Evolutionary conservation across 1,140 invertebrate genomes (phyloP).

Genomic region (Spodoptera frugiperda): DNA sequence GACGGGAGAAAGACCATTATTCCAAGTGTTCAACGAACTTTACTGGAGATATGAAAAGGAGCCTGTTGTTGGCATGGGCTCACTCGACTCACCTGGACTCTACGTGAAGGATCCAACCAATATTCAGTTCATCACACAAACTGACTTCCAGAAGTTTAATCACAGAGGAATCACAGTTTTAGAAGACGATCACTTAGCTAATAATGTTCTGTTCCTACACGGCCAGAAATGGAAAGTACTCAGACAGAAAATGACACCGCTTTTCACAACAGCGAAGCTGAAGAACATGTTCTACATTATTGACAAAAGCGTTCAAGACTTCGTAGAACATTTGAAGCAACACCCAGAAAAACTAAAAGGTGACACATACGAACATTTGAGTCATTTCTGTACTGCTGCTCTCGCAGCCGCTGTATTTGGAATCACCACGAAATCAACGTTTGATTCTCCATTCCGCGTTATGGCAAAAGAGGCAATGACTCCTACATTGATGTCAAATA

Average conservation of each 20-base stretch:
- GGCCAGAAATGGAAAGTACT: constrained; percentile 77
- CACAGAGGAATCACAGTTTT: constrained; percentile 80
- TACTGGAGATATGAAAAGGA: constrained; percentile 57
- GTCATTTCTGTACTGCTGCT: constrained; percentile 52
- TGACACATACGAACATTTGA: constrained; percentile 50
- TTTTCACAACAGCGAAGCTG: constrained; percentile 81
- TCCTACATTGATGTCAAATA: constrained; percentile 44
- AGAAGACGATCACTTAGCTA: constrained; percentile 83
- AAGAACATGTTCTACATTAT: constrained; percentile 82
- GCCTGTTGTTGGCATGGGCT: constrained; percentile 69
- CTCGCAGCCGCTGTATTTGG: constrained; percentile 61
- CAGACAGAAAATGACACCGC: constrained; percentile 76
- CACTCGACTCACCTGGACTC: constrained; percentile 72
- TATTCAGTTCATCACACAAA: constrained; percentile 79
- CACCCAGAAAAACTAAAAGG: constrained; percentile 55
- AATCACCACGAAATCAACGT: constrained; percentile 52
- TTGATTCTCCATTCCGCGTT: constrained; percentile 62
- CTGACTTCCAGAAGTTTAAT: constrained; percentile 82
- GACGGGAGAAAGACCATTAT: constrained; percentile 49
- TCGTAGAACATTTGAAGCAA: constrained; percentile 56
- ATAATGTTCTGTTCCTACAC: constrained; percentile 81
- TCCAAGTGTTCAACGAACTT: constrained; percentile 52
- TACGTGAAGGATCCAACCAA: constrained; percentile 83
- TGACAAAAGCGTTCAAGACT: constrained; percentile 69
- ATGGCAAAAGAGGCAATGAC: constrained; percentile 52